Percentiles rank a stretch among this genome's conserved stretches.
Evolutionary conservation across 2,797 vertebrate genomes (phyloP).

Genomic region (Cynopterus sphinx): DNA sequence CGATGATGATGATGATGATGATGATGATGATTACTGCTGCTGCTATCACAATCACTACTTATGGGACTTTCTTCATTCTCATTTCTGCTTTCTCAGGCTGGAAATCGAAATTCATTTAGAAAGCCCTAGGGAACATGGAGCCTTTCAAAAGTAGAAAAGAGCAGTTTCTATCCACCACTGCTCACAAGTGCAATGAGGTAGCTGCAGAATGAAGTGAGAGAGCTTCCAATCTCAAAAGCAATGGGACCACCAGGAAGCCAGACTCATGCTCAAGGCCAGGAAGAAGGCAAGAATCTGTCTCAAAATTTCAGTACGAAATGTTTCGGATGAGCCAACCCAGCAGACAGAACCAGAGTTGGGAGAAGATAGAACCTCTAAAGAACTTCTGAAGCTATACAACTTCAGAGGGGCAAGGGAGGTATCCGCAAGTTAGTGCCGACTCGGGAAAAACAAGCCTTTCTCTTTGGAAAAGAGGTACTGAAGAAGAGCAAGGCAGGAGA

Average conservation of each 20-base stretch:
- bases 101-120: slow-evolving; percentile 24
- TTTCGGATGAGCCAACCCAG: neutral
- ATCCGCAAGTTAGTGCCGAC: neutral
- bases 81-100: slow-evolving; percentile 34
- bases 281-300: neutral
- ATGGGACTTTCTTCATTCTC: neutral
- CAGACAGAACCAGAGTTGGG: neutral
- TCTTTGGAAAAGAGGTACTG: neutral
- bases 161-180: neutral
- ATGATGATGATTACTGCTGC: neutral
- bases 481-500: neutral
- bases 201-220: neutral
- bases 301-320: neutral
- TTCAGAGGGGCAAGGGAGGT: neutral
- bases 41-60: neutral
- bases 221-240: neutral
- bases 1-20: neutral
- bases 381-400: neutral
- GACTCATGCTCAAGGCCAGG: neutral
- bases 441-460: neutral
- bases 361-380: neutral
- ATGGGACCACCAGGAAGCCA: neutral
- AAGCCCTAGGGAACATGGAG: neutral
- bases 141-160: neutral
- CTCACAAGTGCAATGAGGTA: neutral